Evolutionary conservation across 2,888 invertebrate genomes (phyloP).

Genomic region (Sinohyriopsis cumingii): DNA sequence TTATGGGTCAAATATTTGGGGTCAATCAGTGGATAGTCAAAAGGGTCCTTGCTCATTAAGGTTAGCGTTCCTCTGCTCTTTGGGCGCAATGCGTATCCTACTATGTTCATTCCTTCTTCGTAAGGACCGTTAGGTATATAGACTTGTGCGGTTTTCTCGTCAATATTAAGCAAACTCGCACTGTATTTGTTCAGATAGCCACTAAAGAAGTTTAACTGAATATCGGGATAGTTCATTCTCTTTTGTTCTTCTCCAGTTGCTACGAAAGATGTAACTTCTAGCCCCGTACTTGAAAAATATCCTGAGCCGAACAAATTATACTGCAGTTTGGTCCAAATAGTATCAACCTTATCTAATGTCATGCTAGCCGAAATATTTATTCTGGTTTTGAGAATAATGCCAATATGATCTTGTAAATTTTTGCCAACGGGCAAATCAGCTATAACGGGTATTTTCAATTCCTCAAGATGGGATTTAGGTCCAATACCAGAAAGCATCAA

Average conservation of each 20-base stretch:
- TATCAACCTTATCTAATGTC: no score
- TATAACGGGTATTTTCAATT: constrained; percentile 59
- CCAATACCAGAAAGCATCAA: constrained; percentile 71
- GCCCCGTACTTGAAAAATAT: constrained; percentile 14
- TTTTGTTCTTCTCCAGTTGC: constrained; percentile 3
- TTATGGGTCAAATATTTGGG: constrained; percentile 86
- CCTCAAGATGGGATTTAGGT: constrained; percentile 63
- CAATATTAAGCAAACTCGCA: not conserved
- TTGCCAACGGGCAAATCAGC: constrained; percentile 59
- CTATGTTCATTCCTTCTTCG: constrained; percentile 57
- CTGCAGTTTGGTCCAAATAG: constrained; percentile 7
- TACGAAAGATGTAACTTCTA: constrained; percentile 19
- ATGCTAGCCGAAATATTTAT: no score
- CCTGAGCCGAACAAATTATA: constrained; percentile 25
- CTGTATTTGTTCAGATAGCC: not conserved
- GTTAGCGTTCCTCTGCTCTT: constrained; percentile 86
- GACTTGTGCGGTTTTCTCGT: constrained; percentile 1
- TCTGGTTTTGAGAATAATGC: no score
- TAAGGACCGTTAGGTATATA: constrained; percentile 5
- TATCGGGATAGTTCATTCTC: constrained; percentile 7
- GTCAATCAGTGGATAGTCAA: constrained; percentile 86
- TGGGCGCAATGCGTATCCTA: constrained; percentile 71
- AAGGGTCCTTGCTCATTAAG: constrained; percentile 82
- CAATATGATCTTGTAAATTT: no score
- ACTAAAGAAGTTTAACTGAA: constrained; percentile 7